Evolutionary conservation across 2,888 invertebrate genomes (phyloP).

Genomic region (Dasypogon diadema): DNA sequence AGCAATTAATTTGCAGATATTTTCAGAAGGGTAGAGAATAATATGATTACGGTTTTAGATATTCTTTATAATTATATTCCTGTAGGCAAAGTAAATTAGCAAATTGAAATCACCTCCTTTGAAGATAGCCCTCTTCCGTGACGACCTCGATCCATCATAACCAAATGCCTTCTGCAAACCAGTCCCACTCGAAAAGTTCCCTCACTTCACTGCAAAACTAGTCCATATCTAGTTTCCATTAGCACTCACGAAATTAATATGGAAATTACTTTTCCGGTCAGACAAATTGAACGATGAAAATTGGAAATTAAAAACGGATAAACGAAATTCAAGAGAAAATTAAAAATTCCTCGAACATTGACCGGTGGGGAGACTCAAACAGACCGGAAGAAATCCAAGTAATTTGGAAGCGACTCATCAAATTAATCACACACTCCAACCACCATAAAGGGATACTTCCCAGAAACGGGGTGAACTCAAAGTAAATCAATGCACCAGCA

Average conservation of each 20-base stretch:
- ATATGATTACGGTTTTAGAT: no score
- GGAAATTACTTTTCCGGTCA: slow-evolving; percentile 41
- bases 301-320: slow-evolving; percentile 24
- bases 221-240: neutral
- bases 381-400: neutral
- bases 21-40: no score
- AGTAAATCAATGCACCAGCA: slow-evolving; percentile 2
- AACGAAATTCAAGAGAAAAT: neutral
- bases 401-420: slow-evolving; percentile 19
- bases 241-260: neutral
- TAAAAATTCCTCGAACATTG: slow-evolving; percentile 21
- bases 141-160: no score
- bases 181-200: no score
- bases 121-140: no score
- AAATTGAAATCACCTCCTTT: no score
- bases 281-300: slow-evolving; percentile 26
- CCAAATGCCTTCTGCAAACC: no score
- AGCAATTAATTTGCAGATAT: no score
- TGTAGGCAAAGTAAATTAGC: no score
- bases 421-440: neutral
- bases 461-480: no score
- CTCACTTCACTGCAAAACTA: neutral
- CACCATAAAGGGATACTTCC: no score
- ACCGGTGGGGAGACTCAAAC: slow-evolving; percentile 19
- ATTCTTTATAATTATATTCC: no score